phyloP scores from a whole-genome alignment of 2,888 invertebrate species.

The Acheta domesticus region DNA sequence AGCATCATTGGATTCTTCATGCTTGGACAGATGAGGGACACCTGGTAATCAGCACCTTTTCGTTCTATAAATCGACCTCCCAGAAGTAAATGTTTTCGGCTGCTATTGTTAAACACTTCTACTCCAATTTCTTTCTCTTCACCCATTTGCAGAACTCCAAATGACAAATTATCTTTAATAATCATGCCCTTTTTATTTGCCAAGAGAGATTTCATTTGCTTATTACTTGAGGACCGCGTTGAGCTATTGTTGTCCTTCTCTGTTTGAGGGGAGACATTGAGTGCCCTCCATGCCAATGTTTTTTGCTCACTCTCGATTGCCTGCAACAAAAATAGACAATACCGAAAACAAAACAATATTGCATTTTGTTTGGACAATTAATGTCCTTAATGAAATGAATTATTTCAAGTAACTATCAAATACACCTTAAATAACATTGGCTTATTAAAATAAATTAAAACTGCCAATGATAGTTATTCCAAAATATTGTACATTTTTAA shows the following conservation, averaged over 20 bases:
- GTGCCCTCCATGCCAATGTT: conserved; percentile 57
- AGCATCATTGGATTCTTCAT: conserved; percentile 47
- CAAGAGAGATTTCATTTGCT: conserved; percentile 36
- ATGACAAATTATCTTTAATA: conserved; percentile 51
- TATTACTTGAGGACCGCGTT: neutral
- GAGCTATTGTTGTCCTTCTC: neutral
- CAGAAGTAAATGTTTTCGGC: conserved; percentile 48
- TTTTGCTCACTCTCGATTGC: conserved; percentile 64
- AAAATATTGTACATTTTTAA: too few species aligned
- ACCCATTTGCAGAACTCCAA: conserved; percentile 48
- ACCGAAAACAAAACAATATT: neutral
- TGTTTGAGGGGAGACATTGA: conserved; percentile 47
- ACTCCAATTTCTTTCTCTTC: conserved; percentile 50
- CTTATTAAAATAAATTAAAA: too few species aligned
- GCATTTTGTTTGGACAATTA: too few species aligned
- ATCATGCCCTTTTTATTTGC: conserved; percentile 53
- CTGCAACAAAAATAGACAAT: conserved; percentile 48
- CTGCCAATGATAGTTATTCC: too few species aligned
- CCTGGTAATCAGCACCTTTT: conserved; percentile 54
- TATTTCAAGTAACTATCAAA: too few species aligned
- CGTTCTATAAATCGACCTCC: conserved; percentile 53
- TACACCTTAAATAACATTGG: too few species aligned
- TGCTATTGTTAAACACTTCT: conserved; percentile 50
- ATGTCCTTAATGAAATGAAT: too few species aligned
- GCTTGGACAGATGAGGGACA: conserved; percentile 49